Base-by-base conservation (phyloP, 2,113 vertebrate genomes). In the Oplegnathus fasciatus region DNA sequence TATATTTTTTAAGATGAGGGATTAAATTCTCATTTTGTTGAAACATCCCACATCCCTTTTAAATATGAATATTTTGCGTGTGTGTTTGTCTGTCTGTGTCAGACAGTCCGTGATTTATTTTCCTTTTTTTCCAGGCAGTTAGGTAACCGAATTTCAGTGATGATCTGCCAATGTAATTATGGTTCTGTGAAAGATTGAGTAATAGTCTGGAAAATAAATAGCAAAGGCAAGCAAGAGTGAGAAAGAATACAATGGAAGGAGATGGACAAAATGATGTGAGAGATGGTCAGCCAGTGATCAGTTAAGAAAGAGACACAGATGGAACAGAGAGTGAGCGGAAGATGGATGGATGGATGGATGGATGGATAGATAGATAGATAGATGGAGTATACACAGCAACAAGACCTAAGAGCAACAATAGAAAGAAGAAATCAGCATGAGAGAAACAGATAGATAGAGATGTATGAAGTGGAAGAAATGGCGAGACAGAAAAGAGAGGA, bases 81-180 rank as follows among this genome's bases (percentile, higher is more conserved):
- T 78, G 34, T 34, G 24, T 72, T 20, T 67, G 26, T 50, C 2
- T 40, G 15, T 22, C 48, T 72, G 22, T 66, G 42, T 68, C 40
- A 72, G 2, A 65, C 42, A 32, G 13, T 28, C 34, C 26, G 4
- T 57, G 57, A 66, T 58, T 11, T 58, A 32, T 24, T 78, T 66
- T 65, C 32, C 18, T 15, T 78, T 72, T 60, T 71, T 78, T 18
- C 20, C 6, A 34, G 37, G 24, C 50, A 65, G 20, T 60, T 32
- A 66, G 52, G 42, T 60, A 60, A 60, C 52, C 67, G 52, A 30
- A 73, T 78, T 52, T 54, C 15, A 62, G 9, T n/a, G 54, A 70
- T 64, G 1, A 69, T 54, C 71, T 69, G 44, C 22, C 62, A 55
- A 11, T 30, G 17, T 44, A 9, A 22, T 75, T 55, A 46, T 44